These are phyloP conservation scores for Scolanthus callimorphus DNA, from an alignment of 92 coral and sea anemone genomes.

Conservation along the genomic window DNA sequence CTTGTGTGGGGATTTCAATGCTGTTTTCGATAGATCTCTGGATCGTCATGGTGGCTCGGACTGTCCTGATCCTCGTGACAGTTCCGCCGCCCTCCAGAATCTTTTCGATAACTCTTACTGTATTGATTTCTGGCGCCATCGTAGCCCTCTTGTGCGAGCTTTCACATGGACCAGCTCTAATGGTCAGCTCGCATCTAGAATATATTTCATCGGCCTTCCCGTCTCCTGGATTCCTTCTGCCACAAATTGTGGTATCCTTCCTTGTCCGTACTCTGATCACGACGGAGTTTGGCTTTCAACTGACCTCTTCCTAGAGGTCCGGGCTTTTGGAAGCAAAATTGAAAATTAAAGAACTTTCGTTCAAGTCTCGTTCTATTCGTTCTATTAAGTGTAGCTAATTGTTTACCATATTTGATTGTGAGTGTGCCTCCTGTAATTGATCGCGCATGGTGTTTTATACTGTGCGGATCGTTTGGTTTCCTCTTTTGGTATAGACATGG, in stretches of 20 bases:
- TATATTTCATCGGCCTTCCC: slow-evolving; percentile 4
- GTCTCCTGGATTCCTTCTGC: neutral
- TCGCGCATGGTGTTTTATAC: too few relatives aligned
- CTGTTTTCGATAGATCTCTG: slow-evolving; percentile 3
- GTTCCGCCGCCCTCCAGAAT: neutral
- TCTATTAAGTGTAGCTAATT: too few relatives aligned
- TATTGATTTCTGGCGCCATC: neutral
- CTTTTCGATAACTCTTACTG: neutral
- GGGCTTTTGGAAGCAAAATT: too few relatives aligned
- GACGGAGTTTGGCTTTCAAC: too few relatives aligned
- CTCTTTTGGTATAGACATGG: too few relatives aligned
- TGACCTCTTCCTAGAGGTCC: too few relatives aligned
- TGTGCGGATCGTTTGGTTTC: too few relatives aligned
- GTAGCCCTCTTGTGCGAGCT: neutral
- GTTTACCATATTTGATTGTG: too few relatives aligned
- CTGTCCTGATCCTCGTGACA: neutral
- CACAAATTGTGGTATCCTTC: neutral
- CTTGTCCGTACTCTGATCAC: slow-evolving; percentile 19
- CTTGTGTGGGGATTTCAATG: slow-evolving; percentile 2
- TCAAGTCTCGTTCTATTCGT: too few relatives aligned
- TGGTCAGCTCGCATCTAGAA: neutral
- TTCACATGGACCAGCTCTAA: slow-evolving; percentile 2
- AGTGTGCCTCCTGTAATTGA: too few relatives aligned
- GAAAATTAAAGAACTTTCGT: too few relatives aligned
- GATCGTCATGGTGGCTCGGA: neutral